Evolutionary conservation across 1,140 invertebrate genomes (phyloP), one percentile per base, ranked within the genome.

Genomic region (Acromyrmex heyeri): DNA sequence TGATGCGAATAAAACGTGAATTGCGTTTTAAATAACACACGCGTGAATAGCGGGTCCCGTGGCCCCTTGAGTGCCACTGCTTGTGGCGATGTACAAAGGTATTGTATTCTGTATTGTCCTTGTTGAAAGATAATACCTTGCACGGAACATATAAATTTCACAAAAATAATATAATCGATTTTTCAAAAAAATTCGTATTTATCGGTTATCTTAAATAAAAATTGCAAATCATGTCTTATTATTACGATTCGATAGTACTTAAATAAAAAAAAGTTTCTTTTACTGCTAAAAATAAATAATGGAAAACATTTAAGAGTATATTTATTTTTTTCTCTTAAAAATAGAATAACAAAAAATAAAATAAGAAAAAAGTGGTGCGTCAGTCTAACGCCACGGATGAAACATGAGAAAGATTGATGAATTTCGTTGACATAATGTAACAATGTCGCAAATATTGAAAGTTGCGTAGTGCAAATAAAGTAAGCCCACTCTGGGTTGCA

Each of bases 1-100:
- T 64, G 62, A 79, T 62, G 48, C 21, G 30, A 53, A 81, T 81
- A 81, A 81, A 81, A 83, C 24, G 79, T 57, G 44, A 18, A 73
- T 83, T 69, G 38, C 38, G 69, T 24, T 73, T 59, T 70, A 55
- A 61, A 61, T 75, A 70, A 83, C 53, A 62, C 38, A 16, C 18
- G 24, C 53, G 57, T 53, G 79, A 75, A 73, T 61, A 61, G 75
- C 77, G 73, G 21, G 12, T 6, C 44, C 73, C 12, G 53, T 4
- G 55, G 12, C 12, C 38, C 38, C 55, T 18, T 3, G 67, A 27
- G 67, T 48, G n/a, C 16, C 53, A 48, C 21, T 30, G 7, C 18
- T n/a, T 53, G 16, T 55, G 34, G 53, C 53, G 18, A 48, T 73
- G 55, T 14, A 79, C 50, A 67, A 69, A 48, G 16, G n/a, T 34